Percentiles rank a stretch among this genome's conserved stretches.
Evolutionary conservation across 1,140 invertebrate genomes (phyloP).

Genomic region (Solenopsis fugax): DNA sequence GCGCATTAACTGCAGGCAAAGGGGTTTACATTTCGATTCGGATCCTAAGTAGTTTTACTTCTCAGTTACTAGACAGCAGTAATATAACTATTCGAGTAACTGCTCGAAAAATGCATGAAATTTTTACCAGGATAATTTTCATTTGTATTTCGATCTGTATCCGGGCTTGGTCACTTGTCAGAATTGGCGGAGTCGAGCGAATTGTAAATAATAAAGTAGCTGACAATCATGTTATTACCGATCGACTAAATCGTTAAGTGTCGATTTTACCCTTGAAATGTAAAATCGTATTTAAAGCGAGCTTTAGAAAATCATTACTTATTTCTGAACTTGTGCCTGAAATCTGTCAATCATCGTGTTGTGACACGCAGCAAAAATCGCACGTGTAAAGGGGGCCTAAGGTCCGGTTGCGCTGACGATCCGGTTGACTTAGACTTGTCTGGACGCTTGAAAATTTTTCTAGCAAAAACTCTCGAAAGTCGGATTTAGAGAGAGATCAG

Average conservation of each 20-base stretch:
- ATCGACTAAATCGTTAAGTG: conserved; percentile 16
- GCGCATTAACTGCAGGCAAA: too few relatives aligned
- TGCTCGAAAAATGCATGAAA: too few relatives aligned
- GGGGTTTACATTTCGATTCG: too few relatives aligned
- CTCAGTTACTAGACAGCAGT: too few relatives aligned
- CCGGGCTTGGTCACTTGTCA: not conserved
- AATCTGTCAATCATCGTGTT: conserved; percentile 18
- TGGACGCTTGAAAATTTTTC: not conserved
- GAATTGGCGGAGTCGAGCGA: not conserved
- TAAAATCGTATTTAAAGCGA: not conserved
- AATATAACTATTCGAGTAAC: too few relatives aligned
- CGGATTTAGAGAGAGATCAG: not conserved
- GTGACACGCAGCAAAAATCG: conserved; percentile 25
- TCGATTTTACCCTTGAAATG: not conserved
- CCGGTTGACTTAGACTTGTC: not conserved
- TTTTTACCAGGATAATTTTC: not conserved
- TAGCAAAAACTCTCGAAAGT: not conserved
- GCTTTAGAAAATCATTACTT: not conserved
- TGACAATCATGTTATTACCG: conserved; percentile 36
- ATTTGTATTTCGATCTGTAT: not conserved
- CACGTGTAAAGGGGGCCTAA: not conserved
- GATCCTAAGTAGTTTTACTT: too few relatives aligned
- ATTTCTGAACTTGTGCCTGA: not conserved
- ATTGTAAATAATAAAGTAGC: conserved; percentile 30
- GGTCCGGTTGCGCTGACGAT: not conserved